These are phyloP conservation scores for Amphipoea lucens DNA, from an alignment of 2,888 invertebrate genomes.

Conservation along the genomic window DNA sequence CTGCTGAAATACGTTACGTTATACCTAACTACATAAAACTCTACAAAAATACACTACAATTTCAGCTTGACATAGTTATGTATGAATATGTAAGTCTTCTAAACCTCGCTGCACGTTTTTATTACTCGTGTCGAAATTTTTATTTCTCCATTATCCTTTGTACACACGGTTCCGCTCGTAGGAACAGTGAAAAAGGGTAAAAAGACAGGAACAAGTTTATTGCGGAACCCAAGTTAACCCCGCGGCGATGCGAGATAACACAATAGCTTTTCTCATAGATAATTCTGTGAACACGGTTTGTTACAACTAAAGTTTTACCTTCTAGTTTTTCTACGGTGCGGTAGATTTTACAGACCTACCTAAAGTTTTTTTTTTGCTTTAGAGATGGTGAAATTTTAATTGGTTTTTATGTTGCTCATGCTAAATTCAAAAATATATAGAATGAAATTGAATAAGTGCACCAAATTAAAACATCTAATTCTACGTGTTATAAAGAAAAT, in stretches of 20 bases:
- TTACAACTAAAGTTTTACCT: constrained; percentile 28
- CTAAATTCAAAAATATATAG: neutral
- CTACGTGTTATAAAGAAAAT: too few relatives aligned
- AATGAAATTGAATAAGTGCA: too few relatives aligned
- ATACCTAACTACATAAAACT: neutral
- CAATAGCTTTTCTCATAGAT: constrained; percentile 44
- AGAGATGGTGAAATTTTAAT: neutral
- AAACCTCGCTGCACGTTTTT: constrained; percentile 39
- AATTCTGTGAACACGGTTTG: constrained; percentile 20
- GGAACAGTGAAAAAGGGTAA: constrained; percentile 18
- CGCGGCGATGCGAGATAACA: constrained; percentile 44
- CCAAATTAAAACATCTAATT: too few relatives aligned
- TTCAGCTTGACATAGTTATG: neutral
- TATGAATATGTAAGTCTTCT: neutral
- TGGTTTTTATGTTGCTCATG: neutral
- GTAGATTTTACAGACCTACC: neutral
- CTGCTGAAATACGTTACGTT: neutral
- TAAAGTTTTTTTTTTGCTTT: neutral
- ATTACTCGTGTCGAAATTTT: constrained; percentile 29
- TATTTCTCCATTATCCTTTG: constrained; percentile 56
- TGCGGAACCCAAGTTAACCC: constrained; percentile 49
- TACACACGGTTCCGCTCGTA: constrained; percentile 39
- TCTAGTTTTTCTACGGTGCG: neutral
- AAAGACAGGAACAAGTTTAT: constrained; percentile 52
- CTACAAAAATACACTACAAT: neutral